Evolutionary conservation across 2,888 invertebrate species (phyloP), one percentile per base, ranked within the genome.

Genomic region (Branchipolynoe longqiensis): DNA sequence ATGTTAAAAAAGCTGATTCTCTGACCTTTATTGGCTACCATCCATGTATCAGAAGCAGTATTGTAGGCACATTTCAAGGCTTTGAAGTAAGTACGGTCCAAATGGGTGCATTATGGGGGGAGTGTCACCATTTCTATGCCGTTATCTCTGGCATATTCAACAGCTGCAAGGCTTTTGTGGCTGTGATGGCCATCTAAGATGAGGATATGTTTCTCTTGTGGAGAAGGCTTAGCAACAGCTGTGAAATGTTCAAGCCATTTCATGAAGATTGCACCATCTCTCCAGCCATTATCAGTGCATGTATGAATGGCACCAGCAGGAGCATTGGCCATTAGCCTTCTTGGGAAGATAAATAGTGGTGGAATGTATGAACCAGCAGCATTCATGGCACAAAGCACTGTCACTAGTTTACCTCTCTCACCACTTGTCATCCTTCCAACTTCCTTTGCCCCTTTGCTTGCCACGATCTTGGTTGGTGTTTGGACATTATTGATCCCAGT

Each of bases 191-290:
- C 92, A 89, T 94, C 93, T 22, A 93, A 84, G 31, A 93, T 89
- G 25, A 93, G 82, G 54, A 93, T 87, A 6, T 90, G 90, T 64
- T 90, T 90, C n/a, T 90, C 88, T 40, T 90, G 89, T 28, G 33
- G 54, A 8, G 89, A 85, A 12, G 90, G 88, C 74, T 91, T 90
- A 38, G 88, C 85, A 64, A 87, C 83, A 31, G 88, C 74, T n/a
- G 93, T 86, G 89, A 94, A 94, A 89, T 94, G 92, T 74, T 90
- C 85, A 64, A 93, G 90, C 92, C 92, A 92, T 40, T 89, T 87
- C 12, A 88, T 3, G 69, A 90, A 90, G 2, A 89, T 58, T 8
- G 88, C 87, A 12, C 62, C 48, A 36, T 89, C 87, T 84, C 90
- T 91, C 91, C 92, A 93, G 8, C 91, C 91, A 87, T 87, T 89